Evolutionary conservation across 2,888 invertebrate genomes (phyloP).

Genomic region (Spisula solida): DNA sequence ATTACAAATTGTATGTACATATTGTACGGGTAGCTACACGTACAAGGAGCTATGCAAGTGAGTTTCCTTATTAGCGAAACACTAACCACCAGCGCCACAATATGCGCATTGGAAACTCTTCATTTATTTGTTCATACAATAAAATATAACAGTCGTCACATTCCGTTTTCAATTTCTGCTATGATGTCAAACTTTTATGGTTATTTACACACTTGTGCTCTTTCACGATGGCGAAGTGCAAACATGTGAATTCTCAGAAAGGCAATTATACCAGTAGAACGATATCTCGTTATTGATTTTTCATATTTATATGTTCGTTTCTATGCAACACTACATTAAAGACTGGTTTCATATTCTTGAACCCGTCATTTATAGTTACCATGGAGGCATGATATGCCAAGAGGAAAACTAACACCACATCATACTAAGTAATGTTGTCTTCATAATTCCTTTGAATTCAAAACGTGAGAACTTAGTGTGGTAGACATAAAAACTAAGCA

Average conservation of each 20-base stretch:
- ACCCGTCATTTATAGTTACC: background rate
- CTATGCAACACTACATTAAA: background rate
- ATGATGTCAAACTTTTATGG: background rate
- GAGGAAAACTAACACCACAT: background rate
- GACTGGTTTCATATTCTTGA: background rate
- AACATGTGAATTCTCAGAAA: background rate
- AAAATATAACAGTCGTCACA: background rate
- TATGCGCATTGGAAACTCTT: background rate
- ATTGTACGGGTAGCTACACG: no score
- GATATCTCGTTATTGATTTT: background rate
- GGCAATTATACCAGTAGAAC: background rate
- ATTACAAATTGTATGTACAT: no score
- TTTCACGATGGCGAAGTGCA: slow-evolving; percentile 10
- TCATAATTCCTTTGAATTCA: background rate
- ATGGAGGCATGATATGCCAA: no score
- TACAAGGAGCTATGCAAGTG: no score
- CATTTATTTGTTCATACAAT: background rate
- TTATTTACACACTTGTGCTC: background rate
- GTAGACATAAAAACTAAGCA: background rate
- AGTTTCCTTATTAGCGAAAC: background rate
- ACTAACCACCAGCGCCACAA: background rate
- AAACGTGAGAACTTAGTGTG: background rate
- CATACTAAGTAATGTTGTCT: background rate
- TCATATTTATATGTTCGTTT: background rate
- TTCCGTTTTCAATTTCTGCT: background rate